Evolutionary conservation across 2,888 invertebrate species (phyloP), one percentile per base, ranked within the genome.

Genomic region (Cantharis rufa): DNA sequence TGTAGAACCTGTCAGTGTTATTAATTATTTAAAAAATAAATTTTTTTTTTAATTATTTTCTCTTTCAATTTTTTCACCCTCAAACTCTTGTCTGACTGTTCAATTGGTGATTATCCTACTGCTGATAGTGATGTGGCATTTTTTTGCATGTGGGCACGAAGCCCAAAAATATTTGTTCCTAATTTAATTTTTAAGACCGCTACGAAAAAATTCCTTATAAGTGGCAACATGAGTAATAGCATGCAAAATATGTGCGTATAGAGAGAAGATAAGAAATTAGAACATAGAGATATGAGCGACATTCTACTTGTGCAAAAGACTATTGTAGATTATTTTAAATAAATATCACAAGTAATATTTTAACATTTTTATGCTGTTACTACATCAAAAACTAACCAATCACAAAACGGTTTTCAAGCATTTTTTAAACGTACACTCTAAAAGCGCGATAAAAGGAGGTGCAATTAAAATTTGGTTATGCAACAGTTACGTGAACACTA

Each of bases 401-500:
- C 48, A 48, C 48, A 48, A 48, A 48, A 48, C 48, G 48, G 48
- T 48, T n/a, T 48, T 48, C 48, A 48, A 48, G 48, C 48, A 48
- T 48, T 48, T n/a, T 48, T 48, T 48, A 48, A 48, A 48, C 48
- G 48, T 48, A 48, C 48, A 48, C 48, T 48, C 48, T 48, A 48
- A 48, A 48, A 48, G 48, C 48, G n/a, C 48, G 48, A 48, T 48
- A n/a, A n/a, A 48, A 48, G n/a, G n/a, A 13, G 48, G 48, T 48
- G 48, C 48, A 48, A 48, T 48, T 48, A 48, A 48, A 48, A 48
- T 48, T 48, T 48, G 48, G 77, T 74, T 69, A 71, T 69, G 69
- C 74, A 71, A 77, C 74, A 77, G 77, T 77, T 78, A 80, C 79
- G 82, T 75, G 81, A 77, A 83, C 86, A 90, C 90, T 90, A 90